Evolutionary conservation across 1,140 invertebrate species (phyloP), one percentile per base, ranked within the genome.

Genomic region (Hylaeus anthracinus): DNA sequence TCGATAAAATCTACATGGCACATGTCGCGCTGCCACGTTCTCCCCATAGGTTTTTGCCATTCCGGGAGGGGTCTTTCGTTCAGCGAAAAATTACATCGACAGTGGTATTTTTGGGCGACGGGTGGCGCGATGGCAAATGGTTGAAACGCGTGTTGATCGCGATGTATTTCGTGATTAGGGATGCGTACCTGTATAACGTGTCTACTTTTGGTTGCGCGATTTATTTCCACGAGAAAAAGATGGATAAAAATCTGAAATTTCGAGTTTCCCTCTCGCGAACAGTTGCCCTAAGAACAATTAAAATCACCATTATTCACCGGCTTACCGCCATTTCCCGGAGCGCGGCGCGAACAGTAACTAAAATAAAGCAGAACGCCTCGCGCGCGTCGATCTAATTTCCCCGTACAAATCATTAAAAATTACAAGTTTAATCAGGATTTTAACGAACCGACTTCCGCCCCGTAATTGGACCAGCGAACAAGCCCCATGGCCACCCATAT

Each of bases 381-480:
- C 64, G 6, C n/a, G 5, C 6, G 69, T 45, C 43, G 26, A 39
- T 26, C 56, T 69, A 79, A 73, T 83, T 80, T 74, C 48, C 9
- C 15, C 43, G 26, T 14, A 51, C 14, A 51, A 65, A 64, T 83
- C 79, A 83, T 80, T 83, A 83, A 79, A 60, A 53, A 60, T 83
- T 60, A 80, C 64, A 39, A 73, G 15, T 80, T 63, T 79, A 65
- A 79, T 64, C 78, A 69, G 48, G 43, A 65, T 74, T 80, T 74
- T 83, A 78, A 80, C 64, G 71, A 74, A 74, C 67, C 55, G 69
- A 10, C 55, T 39, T 48, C 37, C 8, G 69, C 41, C 77, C 80
- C 66, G 37, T 83, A 80, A 83, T 83, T 83, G 81, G 71, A 80
- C 55, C 81, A 63, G 76, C 71, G 75, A 76, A 78, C 76, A 72